Evolutionary conservation across 1,140 invertebrate species (phyloP).

Genomic region (Chlorops oryzae): DNA sequence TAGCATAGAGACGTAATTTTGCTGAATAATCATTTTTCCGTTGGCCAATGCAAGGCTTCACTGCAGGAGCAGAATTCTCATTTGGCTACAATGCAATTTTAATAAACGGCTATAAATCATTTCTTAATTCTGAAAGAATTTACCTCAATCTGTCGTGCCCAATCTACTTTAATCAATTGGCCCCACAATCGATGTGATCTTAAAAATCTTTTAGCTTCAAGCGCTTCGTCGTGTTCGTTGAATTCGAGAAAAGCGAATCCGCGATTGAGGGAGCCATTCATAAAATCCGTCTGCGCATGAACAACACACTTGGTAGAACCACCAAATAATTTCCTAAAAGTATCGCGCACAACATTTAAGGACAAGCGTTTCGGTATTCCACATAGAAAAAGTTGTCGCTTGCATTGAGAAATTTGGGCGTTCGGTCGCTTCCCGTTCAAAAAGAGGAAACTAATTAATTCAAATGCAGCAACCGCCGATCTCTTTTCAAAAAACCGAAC

Average conservation of each 20-base stretch:
- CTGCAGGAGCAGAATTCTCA: background rate
- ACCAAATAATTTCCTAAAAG: too few species aligned
- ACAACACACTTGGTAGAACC: too few species aligned
- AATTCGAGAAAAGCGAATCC: constrained; percentile 19
- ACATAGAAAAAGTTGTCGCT: too few species aligned
- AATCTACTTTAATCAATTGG: constrained; percentile 12
- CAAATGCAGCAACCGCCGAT: constrained; percentile 10
- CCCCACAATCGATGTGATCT: constrained; percentile 14
- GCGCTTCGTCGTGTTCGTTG: constrained; percentile 14
- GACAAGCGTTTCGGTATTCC: too few species aligned
- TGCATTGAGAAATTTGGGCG: too few species aligned
- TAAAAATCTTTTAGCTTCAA: constrained; percentile 13
- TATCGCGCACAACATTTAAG: too few species aligned
- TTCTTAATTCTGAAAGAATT: too few species aligned
- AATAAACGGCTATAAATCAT: too few species aligned
- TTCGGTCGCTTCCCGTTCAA: too few species aligned
- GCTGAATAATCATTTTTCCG: constrained; percentile 13
- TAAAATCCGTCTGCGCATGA: too few species aligned
- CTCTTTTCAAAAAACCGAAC: constrained; percentile 10
- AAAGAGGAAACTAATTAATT: constrained; percentile 12
- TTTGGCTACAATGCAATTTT: background rate
- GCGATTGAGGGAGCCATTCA: too few species aligned
- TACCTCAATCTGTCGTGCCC: constrained; percentile 3
- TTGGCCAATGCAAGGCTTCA: background rate
- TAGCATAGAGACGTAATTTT: constrained; percentile 12